These are phyloP conservation scores for Procambarus clarkii DNA, from an alignment of 1,140 invertebrate genomes.

Conservation along the genomic window DNA sequence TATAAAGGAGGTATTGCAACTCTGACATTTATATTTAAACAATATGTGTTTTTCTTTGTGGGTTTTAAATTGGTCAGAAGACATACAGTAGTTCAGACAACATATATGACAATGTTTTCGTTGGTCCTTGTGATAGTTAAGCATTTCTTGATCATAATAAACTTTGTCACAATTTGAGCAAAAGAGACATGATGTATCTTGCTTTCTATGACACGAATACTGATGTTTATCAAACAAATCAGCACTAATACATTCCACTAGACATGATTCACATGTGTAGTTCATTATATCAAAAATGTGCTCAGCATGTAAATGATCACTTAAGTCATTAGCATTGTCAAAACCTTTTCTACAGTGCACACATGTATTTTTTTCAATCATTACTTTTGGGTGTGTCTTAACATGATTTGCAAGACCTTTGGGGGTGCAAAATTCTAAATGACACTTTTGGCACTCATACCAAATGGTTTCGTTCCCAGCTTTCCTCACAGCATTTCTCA, in stretches of 20 bases:
- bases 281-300: conserved; percentile 21
- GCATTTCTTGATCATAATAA: conserved; percentile 13
- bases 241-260: conserved; percentile 33
- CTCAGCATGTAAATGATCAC: background rate
- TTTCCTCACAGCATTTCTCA: background rate
- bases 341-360: conserved; percentile 14
- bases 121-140: conserved; percentile 5
- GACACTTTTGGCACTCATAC: conserved; percentile 8
- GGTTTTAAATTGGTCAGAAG: conserved; percentile 12
- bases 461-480: background rate
- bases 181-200: background rate
- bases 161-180: conserved; percentile 42
- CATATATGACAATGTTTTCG: conserved; percentile 25
- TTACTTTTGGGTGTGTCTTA: conserved; percentile 35
- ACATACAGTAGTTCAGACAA: conserved; percentile 16
- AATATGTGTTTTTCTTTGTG: conserved; percentile 29
- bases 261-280: conserved; percentile 31
- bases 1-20: conserved; percentile 18
- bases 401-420: conserved; percentile 29
- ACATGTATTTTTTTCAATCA: conserved; percentile 22
- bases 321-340: background rate
- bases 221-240: conserved; percentile 43
- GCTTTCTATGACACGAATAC: conserved; percentile 10
- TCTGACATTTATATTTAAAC: conserved; percentile 28
- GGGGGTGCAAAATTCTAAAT: conserved; percentile 16